These are phyloP conservation scores for Setophaga coronata DNA, from an alignment of 2,113 vertebrate species.

Conservation along the genomic window DNA sequence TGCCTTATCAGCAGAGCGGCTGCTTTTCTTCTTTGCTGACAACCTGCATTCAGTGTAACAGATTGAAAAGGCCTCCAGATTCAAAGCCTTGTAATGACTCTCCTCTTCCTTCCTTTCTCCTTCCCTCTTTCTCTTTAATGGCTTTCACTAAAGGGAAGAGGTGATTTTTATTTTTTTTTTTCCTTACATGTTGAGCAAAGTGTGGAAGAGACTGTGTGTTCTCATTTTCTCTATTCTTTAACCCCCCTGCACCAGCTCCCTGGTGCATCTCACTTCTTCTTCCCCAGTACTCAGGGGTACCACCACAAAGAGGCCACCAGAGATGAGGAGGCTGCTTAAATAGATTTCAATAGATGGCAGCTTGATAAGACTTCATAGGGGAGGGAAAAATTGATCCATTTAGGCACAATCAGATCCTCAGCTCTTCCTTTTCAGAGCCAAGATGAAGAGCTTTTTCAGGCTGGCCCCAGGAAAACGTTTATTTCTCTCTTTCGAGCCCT, in stretches of 20 bases:
- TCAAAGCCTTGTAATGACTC: slow-evolving; percentile 37
- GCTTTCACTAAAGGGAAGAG: neutral
- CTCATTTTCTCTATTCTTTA: neutral
- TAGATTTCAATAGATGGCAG: neutral
- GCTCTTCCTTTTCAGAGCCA: neutral
- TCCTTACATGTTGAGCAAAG: neutral
- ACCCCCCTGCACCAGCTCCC: neutral
- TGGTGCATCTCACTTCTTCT: neutral
- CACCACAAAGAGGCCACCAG: neutral
- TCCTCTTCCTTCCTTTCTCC: slow-evolving; percentile 1
- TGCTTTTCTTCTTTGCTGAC: slow-evolving; percentile 42
- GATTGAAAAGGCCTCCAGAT: slow-evolving; percentile 28
- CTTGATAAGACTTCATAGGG: neutral
- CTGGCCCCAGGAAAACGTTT: neutral
- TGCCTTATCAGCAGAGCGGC: neutral
- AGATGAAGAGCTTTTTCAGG: neutral
- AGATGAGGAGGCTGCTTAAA: neutral
- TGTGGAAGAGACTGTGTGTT: neutral
- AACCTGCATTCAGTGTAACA: neutral
- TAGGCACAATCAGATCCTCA: neutral
- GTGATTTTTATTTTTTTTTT: neutral
- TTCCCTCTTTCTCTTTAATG: neutral
- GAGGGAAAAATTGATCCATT: neutral
- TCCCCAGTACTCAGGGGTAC: neutral
- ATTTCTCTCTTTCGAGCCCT: neutral